phyloP scores from a whole-genome alignment of 2,888 invertebrate species.

The Caradrina kadenii region DNA sequence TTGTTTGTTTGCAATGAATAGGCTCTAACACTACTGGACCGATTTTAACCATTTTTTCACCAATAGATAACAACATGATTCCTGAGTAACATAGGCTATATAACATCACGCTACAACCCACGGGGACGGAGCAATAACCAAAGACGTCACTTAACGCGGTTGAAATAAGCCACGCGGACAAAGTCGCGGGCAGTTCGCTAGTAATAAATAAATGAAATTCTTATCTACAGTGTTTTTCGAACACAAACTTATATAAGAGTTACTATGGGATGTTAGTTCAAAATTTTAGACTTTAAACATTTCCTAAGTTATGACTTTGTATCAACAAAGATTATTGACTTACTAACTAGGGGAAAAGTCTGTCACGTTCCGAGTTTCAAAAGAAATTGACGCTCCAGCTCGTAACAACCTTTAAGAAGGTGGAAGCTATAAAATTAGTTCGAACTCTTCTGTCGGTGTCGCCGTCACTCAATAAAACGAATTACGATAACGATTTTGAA shows the following conservation, averaged over 20 bases:
- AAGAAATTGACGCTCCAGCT: conserved; percentile 19
- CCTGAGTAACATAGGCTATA: too few relatives aligned
- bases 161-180: too few relatives aligned
- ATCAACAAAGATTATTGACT: background rate
- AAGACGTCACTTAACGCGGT: too few relatives aligned
- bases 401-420: conserved; percentile 33
- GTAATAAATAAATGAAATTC: too few relatives aligned
- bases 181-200: too few relatives aligned
- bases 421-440: conserved; percentile 42
- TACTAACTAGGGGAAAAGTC: conserved; percentile 3
- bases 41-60: too few relatives aligned
- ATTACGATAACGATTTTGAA: conserved; percentile 35
- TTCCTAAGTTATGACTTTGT: background rate
- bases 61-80: too few relatives aligned
- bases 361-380: conserved; percentile 18
- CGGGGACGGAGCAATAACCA: too few relatives aligned
- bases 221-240: too few relatives aligned
- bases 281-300: background rate
- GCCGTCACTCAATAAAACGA: conserved; percentile 46
- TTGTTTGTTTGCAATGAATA: too few relatives aligned
- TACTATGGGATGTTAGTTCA: background rate
- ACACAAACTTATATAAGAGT: background rate
- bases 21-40: too few relatives aligned
- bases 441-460: conserved; percentile 8
- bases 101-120: too few relatives aligned